Conservation (phyloP, 2,888 invertebrate species). For the Aplocera efformata region DNA sequence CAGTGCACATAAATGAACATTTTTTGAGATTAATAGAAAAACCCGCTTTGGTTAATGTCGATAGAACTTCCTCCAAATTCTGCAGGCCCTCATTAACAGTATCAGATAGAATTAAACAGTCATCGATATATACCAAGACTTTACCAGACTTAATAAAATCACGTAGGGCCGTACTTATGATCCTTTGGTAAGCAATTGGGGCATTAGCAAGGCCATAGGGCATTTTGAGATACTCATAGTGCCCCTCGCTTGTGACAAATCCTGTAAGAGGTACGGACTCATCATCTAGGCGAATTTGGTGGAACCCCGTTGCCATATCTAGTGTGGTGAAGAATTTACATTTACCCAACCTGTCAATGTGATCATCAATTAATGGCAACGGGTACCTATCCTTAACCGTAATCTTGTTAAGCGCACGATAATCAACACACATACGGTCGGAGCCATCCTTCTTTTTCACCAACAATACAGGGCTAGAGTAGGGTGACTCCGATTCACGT, state of each 20-base stretch:
- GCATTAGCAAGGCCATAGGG: slow-evolving; percentile 8
- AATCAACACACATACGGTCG: slow-evolving; percentile 29
- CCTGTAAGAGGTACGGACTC: slow-evolving; percentile 19
- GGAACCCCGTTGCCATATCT: slow-evolving; percentile 26
- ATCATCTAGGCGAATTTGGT: slow-evolving; percentile 22
- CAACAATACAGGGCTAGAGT: slow-evolving; percentile 20
- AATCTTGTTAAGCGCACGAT: slow-evolving; percentile 22
- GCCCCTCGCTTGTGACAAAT: slow-evolving; percentile 11
- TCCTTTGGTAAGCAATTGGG: slow-evolving; percentile 20
- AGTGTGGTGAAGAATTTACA: slow-evolving; percentile 22
- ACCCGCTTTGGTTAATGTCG: slow-evolving; percentile 15
- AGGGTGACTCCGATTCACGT: slow-evolving; percentile 20
- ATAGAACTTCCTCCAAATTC: background rate
- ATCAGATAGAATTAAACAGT: slow-evolving; percentile 6
- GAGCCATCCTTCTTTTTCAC: slow-evolving; percentile 27
- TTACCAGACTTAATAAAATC: slow-evolving; percentile 4
- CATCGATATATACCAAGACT: slow-evolving; percentile 19
- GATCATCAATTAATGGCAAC: slow-evolving; percentile 25
- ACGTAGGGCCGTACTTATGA: slow-evolving; percentile 14
- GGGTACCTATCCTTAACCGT: slow-evolving; percentile 30
- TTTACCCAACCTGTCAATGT: slow-evolving; percentile 24
- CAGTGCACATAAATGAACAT: slow-evolving; percentile 15
- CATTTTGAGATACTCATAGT: slow-evolving; percentile 9
- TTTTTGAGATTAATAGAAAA: slow-evolving; percentile 30
- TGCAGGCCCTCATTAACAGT: background rate